Percentiles rank a stretch among this genome's conserved stretches.
Evolutionary conservation across 2,888 invertebrate species (phyloP).

Genomic region (Sinopyrophorus schimmeli): DNA sequence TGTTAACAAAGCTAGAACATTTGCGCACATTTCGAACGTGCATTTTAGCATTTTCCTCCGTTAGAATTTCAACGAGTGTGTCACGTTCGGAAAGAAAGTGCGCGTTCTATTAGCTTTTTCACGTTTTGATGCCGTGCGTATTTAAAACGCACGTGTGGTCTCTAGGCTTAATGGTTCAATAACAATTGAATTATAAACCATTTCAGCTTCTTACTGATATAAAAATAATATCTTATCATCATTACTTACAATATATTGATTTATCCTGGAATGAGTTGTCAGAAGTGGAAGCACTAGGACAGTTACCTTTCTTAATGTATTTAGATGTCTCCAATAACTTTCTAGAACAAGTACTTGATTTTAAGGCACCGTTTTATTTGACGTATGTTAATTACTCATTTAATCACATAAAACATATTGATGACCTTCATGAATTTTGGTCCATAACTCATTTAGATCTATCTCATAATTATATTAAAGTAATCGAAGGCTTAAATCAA

Average conservation of each 20-base stretch:
- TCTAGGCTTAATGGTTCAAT: no score
- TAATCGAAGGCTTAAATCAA: conserved; percentile 48
- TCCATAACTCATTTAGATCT: conserved; percentile 64
- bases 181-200: not conserved
- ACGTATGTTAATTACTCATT: conserved; percentile 64
- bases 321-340: conserved; percentile 62
- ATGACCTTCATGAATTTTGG: conserved; percentile 63
- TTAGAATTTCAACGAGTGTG: no score
- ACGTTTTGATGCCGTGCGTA: no score
- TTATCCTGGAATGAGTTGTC: conserved; percentile 61
- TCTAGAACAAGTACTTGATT: conserved; percentile 59
- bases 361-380: conserved; percentile 64
- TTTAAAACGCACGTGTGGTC: no score
- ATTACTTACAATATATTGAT: conserved; percentile 64
- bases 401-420: conserved; percentile 60
- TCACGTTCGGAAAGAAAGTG: no score
- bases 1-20: no score
- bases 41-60: no score
- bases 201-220: conserved; percentile 57
- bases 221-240: conserved; percentile 58
- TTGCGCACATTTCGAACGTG: no score
- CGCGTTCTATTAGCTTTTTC: no score
- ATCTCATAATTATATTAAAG: conserved; percentile 63
- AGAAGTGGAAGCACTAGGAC: conserved; percentile 58
- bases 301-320: conserved; percentile 61